A percentile compares a stretch with the other conserved stretches of the same genome.
These are phyloP conservation scores for Oryzias dopingdopingensis DNA, from an alignment of 2,797 vertebrate species.

Conservation along the genomic window DNA sequence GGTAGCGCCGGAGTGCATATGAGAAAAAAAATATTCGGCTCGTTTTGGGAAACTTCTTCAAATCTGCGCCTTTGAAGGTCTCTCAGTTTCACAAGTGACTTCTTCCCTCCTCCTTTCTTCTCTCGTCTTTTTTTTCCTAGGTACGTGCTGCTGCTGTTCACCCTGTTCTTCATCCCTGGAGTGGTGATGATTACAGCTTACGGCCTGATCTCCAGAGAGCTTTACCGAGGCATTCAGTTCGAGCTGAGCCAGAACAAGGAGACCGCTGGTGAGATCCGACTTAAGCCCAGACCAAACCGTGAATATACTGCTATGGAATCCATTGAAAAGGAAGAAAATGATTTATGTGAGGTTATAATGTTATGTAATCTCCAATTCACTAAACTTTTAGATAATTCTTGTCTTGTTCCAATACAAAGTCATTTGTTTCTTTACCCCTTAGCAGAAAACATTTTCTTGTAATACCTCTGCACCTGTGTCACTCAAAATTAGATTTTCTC, in stretches of 20 bases:
- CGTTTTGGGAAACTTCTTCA: neutral
- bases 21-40: neutral
- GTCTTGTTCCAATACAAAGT: neutral
- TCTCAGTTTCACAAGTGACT: neutral
- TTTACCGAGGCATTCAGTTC: slow-evolving; percentile 90
- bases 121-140: slow-evolving; percentile 66
- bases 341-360: neutral
- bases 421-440: slow-evolving; percentile 24
- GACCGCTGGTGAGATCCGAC: slow-evolving; percentile 69
- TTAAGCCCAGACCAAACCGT: slow-evolving; percentile 13
- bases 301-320: slow-evolving; percentile 8
- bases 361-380: no score
- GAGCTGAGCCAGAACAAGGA: slow-evolving; percentile 79
- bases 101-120: neutral
- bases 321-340: slow-evolving; percentile 8
- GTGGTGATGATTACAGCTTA: slow-evolving; percentile 91
- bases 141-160: slow-evolving; percentile 87
- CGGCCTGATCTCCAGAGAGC: slow-evolving; percentile 91
- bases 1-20: neutral
- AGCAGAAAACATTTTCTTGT: slow-evolving; percentile 38
- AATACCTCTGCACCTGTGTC: slow-evolving; percentile 41
- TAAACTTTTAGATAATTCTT: neutral
- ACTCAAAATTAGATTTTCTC: slow-evolving; percentile 22
- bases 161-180: slow-evolving; percentile 90
- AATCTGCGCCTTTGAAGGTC: neutral